phyloP scores from a whole-genome alignment of 2,888 invertebrate species.

The Diabrotica balteata region DNA sequence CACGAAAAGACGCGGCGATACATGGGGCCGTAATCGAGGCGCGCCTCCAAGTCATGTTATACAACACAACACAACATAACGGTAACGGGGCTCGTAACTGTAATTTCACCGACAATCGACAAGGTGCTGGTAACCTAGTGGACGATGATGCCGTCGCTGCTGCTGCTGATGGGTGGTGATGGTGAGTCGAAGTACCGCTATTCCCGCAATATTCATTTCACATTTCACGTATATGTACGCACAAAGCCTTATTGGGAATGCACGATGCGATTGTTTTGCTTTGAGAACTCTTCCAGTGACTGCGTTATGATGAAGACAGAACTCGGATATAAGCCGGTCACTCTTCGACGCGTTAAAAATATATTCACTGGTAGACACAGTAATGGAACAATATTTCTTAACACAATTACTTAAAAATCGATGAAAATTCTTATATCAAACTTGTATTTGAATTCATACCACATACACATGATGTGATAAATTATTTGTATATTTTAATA shows the following conservation, averaged over 20 bases:
- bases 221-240: not conserved
- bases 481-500: too few relatives aligned
- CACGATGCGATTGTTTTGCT: conserved; percentile 4
- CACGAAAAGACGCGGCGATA: not conserved
- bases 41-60: conserved; percentile 35
- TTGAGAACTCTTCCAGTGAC: too few relatives aligned
- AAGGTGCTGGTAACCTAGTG: conserved; percentile 51
- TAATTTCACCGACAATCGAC: conserved; percentile 38
- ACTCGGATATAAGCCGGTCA: too few relatives aligned
- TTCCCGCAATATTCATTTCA: conserved; percentile 20
- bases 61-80: conserved; percentile 41
- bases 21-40: conserved; percentile 19
- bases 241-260: conserved; percentile 15
- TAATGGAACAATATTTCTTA: too few relatives aligned
- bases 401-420: too few relatives aligned
- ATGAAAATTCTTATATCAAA: too few relatives aligned
- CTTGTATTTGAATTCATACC: too few relatives aligned
- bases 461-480: too few relatives aligned
- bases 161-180: not conserved
- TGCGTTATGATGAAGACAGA: too few relatives aligned
- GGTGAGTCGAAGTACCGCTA: conserved; percentile 43
- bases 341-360: too few relatives aligned
- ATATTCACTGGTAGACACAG: too few relatives aligned
- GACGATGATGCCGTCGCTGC: conserved; percentile 1
- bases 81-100: conserved; percentile 37